Conservation (phyloP, 2,113 vertebrate species). For the Hiodon alosoides region DNA sequence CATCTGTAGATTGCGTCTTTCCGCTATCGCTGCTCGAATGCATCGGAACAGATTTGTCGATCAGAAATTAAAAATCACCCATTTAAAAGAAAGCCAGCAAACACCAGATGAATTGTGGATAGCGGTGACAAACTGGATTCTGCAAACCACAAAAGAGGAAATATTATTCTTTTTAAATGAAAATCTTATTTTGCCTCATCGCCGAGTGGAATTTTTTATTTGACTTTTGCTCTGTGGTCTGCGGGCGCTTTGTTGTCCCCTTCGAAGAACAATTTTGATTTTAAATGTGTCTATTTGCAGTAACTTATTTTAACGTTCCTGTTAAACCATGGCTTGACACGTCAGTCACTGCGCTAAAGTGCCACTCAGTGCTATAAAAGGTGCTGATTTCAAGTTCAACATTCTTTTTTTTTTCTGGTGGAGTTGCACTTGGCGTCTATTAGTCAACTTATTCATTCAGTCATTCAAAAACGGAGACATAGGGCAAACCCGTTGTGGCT, state of each 20-base stretch:
- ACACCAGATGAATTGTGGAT: conserved; percentile 17
- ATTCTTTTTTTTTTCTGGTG: conserved; percentile 15
- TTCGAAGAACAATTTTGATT: background rate
- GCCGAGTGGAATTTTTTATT: conserved; percentile 36
- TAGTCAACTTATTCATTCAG: conserved; percentile 23
- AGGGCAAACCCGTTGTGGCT: conserved; percentile 17
- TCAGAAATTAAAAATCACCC: conserved; percentile 24
- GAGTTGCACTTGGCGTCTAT: conserved; percentile 39
- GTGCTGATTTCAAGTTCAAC: conserved; percentile 25
- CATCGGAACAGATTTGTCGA: conserved; percentile 13
- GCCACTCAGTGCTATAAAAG: conserved; percentile 21
- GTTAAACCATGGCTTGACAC: conserved; percentile 23
- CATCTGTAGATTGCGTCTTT: conserved; percentile 43
- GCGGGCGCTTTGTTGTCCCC: conserved; percentile 14
- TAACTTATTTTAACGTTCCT: conserved; percentile 33
- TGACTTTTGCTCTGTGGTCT: background rate
- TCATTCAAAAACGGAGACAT: conserved; percentile 5
- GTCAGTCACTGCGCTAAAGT: conserved; percentile 27
- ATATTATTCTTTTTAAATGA: conserved; percentile 15
- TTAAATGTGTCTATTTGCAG: conserved; percentile 4
- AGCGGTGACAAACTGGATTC: conserved; percentile 16
- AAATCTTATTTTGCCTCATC: background rate
- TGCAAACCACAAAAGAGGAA: conserved; percentile 10
- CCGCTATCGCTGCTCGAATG: conserved; percentile 34
- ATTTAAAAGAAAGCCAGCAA: conserved; percentile 31